Evolutionary conservation across 1,140 invertebrate species (phyloP).

Genomic region (Cydia fagiglandana): DNA sequence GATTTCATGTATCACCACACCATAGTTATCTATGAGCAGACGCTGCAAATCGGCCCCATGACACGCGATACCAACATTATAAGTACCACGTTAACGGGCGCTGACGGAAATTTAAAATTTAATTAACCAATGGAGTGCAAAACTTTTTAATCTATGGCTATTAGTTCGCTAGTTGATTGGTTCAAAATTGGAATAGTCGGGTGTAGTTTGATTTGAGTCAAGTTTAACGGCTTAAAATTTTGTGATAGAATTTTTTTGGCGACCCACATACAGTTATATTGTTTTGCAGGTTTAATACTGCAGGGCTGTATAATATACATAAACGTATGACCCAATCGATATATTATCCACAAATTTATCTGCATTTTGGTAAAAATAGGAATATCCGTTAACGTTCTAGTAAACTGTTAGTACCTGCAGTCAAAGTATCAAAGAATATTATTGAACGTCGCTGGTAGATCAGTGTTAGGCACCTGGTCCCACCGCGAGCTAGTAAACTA

Average conservation of each 20-base stretch:
- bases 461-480: no score
- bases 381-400: no score
- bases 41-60: not conserved
- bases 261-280: not conserved
- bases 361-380: no score
- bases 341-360: no score
- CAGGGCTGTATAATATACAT: no score
- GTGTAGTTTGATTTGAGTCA: not conserved
- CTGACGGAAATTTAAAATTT: slow-evolving; percentile 22
- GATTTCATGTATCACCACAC: slow-evolving; percentile 1
- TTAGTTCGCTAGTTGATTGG: slow-evolving; percentile 25
- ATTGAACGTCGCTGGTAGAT: not conserved
- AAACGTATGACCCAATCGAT: no score
- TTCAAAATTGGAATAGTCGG: slow-evolving; percentile 23
- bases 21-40: not conserved
- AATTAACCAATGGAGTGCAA: slow-evolving; percentile 29
- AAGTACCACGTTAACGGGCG: slow-evolving; percentile 11
- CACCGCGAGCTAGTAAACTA: no score
- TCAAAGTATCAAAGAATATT: no score
- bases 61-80: slow-evolving; percentile 26
- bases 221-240: not conserved
- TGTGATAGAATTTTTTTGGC: not conserved
- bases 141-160: slow-evolving; percentile 28
- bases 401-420: no score
- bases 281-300: no score